A percentile compares a stretch with the other conserved stretches of the same genome.
Evolutionary conservation across 2,797 vertebrate species (phyloP).

Genomic region (Neostethus bicornis): DNA sequence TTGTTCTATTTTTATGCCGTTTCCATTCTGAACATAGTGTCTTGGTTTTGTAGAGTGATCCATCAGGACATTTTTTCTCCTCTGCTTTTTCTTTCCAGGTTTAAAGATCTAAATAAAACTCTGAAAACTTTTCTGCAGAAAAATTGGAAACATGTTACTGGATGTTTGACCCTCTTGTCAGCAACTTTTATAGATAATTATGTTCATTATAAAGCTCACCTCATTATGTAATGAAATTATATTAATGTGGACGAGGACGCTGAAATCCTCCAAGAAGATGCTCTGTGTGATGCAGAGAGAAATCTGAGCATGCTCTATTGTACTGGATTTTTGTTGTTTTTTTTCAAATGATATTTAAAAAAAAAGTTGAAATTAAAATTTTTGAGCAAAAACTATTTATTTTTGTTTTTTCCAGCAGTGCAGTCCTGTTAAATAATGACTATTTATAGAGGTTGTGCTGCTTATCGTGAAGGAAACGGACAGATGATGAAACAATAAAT

Average conservation of each 20-base stretch:
- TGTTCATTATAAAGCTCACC: slow-evolving; percentile 8
- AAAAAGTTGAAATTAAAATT: slow-evolving; percentile 50
- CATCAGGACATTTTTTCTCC: slow-evolving; percentile 35
- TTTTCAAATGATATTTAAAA: slow-evolving; percentile 53
- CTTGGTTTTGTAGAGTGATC: slow-evolving; percentile 52
- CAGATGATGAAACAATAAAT: too few relatives aligned
- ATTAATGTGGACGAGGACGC: slow-evolving; percentile 26
- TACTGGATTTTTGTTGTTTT: slow-evolving; percentile 53
- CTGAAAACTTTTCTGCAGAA: slow-evolving; percentile 32
- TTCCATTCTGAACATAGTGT: slow-evolving; percentile 34
- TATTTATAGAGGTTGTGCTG: too few relatives aligned
- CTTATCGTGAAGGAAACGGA: too few relatives aligned
- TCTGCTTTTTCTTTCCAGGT: slow-evolving; percentile 14
- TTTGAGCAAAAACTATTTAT: slow-evolving; percentile 34
- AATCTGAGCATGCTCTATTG: slow-evolving; percentile 62
- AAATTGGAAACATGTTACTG: too few relatives aligned
- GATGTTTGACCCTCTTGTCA: slow-evolving; percentile 3
- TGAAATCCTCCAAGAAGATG: slow-evolving; percentile 37
- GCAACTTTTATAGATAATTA: slow-evolving; percentile 9
- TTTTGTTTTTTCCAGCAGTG: slow-evolving; percentile 1
- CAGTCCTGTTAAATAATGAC: too few relatives aligned
- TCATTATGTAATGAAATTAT: slow-evolving; percentile 50
- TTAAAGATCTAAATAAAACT: slow-evolving; percentile 15
- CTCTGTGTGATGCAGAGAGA: slow-evolving; percentile 40
- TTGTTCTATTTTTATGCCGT: slow-evolving; percentile 51